Evolutionary conservation across 1,140 invertebrate species (phyloP).

Genomic region (Maniola jurtina): DNA sequence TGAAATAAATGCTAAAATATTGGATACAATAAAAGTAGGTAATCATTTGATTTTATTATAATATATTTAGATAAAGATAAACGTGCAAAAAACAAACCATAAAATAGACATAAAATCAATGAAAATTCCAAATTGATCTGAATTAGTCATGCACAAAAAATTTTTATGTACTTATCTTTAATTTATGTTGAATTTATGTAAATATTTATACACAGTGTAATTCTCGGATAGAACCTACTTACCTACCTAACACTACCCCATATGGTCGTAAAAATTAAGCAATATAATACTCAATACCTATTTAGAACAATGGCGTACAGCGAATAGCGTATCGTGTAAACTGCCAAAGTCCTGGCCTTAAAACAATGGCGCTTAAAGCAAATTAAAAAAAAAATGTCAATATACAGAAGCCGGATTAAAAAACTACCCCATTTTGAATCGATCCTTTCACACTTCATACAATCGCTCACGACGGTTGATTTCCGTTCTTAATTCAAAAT

Average conservation of each 20-base stretch:
- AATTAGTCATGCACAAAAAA: neutral
- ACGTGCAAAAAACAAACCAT: neutral
- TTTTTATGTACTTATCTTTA: neutral
- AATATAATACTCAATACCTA: conserved; percentile 2
- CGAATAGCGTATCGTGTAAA: conserved; percentile 14
- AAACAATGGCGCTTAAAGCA: conserved; percentile 39
- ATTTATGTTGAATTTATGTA: neutral
- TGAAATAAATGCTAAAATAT: neutral
- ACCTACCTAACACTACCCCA: too few relatives aligned
- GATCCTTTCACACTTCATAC: conserved; percentile 76
- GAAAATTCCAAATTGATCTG: neutral
- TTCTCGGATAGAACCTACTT: too few relatives aligned
- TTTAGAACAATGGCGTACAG: conserved; percentile 13
- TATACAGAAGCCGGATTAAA: conserved; percentile 54
- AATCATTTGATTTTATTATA: neutral
- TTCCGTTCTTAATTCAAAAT: conserved; percentile 76
- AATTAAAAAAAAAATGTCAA: conserved; percentile 59
- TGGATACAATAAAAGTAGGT: neutral
- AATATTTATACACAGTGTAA: too few relatives aligned
- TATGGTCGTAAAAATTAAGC: neutral
- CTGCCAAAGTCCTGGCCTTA: conserved; percentile 25
- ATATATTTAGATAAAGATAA: neutral
- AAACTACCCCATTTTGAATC: conserved; percentile 66
- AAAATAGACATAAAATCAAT: neutral
- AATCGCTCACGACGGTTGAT: conserved; percentile 71